phyloP scores from a whole-genome alignment of 2,888 invertebrate genomes.

The Latrodectus hesperus region DNA sequence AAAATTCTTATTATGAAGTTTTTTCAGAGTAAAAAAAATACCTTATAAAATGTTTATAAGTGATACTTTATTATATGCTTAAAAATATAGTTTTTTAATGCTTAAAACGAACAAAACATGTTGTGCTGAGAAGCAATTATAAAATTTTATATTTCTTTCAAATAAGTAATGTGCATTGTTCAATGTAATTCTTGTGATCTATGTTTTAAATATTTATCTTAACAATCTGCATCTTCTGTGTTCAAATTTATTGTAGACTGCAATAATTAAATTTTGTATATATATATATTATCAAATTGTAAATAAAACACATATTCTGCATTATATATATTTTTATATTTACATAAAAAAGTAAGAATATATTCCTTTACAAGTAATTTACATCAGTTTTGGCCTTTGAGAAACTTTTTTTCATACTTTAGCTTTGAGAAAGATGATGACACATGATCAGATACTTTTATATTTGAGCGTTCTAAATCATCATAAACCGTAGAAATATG shows the following conservation, averaged over 20 bases:
- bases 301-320: constrained; percentile 40
- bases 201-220: constrained; percentile 8
- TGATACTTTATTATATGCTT: too few relatives aligned
- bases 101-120: too few relatives aligned
- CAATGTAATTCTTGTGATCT: not conserved
- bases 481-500: constrained; percentile 66
- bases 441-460: constrained; percentile 46
- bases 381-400: constrained; percentile 27
- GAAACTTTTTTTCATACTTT: constrained; percentile 63
- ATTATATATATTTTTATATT: not conserved
- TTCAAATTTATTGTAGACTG: constrained; percentile 12
- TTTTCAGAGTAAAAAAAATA: too few relatives aligned
- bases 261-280: constrained; percentile 22
- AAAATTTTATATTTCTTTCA: too few relatives aligned
- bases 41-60: too few relatives aligned
- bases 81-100: too few relatives aligned
- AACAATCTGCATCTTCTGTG: constrained; percentile 5
- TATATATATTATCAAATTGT: constrained; percentile 28
- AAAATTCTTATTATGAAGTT: too few relatives aligned
- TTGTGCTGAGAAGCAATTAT: too few relatives aligned
- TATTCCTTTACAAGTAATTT: not conserved
- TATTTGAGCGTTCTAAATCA: constrained; percentile 50
- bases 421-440: constrained; percentile 54
- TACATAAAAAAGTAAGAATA: not conserved
- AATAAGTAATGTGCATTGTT: too few relatives aligned